These are phyloP conservation scores for Ictidomys tridecemlineatus DNA, from an alignment of 2,113 vertebrate genomes.

Conservation along the genomic window DNA sequence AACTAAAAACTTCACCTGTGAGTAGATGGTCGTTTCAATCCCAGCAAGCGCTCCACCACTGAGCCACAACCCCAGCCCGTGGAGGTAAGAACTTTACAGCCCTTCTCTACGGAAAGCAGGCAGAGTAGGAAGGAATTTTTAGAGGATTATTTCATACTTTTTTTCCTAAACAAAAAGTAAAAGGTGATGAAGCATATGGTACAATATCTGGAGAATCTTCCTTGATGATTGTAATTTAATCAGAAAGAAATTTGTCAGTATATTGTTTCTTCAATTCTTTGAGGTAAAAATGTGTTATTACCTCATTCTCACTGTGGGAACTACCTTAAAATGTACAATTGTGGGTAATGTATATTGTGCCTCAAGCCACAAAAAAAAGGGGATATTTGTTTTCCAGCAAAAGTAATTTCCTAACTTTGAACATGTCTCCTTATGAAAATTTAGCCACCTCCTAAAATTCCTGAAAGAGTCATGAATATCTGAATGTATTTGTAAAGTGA, in stretches of 20 bases:
- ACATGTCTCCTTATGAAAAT: slow-evolving; percentile 23
- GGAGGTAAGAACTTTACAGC: neutral
- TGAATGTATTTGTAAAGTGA: neutral
- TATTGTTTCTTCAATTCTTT: neutral
- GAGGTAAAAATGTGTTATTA: neutral
- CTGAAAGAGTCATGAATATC: neutral
- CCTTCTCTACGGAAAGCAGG: slow-evolving; percentile 14
- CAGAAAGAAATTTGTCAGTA: slow-evolving; percentile 19
- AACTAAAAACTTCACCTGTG: neutral
- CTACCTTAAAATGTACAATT: neutral
- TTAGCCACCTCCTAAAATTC: neutral
- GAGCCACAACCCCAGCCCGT: neutral
- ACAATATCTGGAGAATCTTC: neutral
- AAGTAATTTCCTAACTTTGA: neutral
- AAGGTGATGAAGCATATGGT: neutral
- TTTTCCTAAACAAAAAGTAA: slow-evolving; percentile 59
- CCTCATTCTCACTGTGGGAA: neutral
- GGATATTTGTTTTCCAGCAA: neutral
- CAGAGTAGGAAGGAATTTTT: slow-evolving; percentile 27
- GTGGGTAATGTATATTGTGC: neutral
- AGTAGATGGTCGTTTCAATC: neutral
- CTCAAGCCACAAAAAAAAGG: neutral
- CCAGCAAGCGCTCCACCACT: neutral
- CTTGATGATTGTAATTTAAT: neutral
- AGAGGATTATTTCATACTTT: slow-evolving; percentile 49